These are phyloP conservation scores for Chiridota heheva DNA, from an alignment of 35 echinoderm and acorn worm genomes.

Conservation along the genomic window DNA sequence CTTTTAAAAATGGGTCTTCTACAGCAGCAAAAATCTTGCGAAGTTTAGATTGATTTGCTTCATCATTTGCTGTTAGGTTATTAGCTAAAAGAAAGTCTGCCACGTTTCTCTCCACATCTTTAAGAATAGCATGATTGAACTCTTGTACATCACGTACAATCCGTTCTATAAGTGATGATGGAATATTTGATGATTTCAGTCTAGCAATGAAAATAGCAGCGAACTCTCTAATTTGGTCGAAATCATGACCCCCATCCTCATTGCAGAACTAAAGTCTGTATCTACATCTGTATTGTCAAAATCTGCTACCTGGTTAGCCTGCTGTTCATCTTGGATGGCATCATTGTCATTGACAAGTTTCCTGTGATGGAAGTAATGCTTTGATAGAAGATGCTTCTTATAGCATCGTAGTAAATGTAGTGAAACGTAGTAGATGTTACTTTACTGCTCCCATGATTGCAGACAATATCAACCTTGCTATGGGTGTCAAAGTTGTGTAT, in stretches of 20 bases:
- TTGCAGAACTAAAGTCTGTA: neutral
- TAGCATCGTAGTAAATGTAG: neutral
- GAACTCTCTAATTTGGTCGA: neutral
- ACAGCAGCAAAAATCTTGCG: neutral
- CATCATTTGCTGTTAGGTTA: neutral
- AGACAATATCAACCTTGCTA: slow-evolving; percentile 2
- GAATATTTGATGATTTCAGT: slow-evolving; percentile 22
- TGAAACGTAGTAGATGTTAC: neutral
- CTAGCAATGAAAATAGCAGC: slow-evolving; percentile 14
- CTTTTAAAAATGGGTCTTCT: neutral
- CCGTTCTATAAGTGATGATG: slow-evolving; percentile 4
- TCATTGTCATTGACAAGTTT: neutral
- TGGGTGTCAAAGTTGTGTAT: neutral
- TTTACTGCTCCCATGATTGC: slow-evolving; percentile 1
- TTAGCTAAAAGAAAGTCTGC: neutral
- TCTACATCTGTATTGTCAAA: neutral
- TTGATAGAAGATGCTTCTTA: slow-evolving; percentile 12
- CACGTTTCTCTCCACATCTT: neutral
- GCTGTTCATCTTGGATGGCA: neutral
- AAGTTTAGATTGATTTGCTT: neutral
- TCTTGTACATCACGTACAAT: slow-evolving; percentile 4
- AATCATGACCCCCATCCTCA: neutral
- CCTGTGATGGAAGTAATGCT: neutral
- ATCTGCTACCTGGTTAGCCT: no score
- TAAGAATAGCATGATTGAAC: neutral